Evolutionary conservation across 2,888 invertebrate species (phyloP).

Genomic region (Epistrophe eligans): DNA sequence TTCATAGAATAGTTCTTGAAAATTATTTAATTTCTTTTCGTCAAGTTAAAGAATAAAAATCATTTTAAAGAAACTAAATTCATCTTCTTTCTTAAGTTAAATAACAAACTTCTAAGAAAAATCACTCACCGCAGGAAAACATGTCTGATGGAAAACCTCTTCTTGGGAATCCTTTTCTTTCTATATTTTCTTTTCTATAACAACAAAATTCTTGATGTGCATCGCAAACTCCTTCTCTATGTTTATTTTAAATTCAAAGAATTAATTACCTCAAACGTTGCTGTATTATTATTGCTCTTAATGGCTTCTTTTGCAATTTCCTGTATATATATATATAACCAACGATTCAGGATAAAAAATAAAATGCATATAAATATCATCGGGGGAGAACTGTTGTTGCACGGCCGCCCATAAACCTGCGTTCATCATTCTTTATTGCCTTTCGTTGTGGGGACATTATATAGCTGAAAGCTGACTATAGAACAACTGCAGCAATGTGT

Average conservation of each 20-base stretch:
- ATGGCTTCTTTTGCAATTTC: conserved; percentile 63
- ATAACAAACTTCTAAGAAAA: conserved; percentile 4
- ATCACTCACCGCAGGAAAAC: neutral
- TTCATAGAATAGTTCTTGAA: neutral
- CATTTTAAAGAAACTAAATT: neutral
- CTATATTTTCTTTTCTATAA: neutral
- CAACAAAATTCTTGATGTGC: neutral
- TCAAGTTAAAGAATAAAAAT: neutral
- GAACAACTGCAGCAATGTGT: conserved; percentile 60
- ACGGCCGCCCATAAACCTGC: conserved; percentile 58
- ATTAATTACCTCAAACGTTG: conserved; percentile 59
- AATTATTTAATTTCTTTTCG: neutral
- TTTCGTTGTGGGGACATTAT: conserved; percentile 47
- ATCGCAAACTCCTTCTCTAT: conserved; percentile 8
- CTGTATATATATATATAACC: conserved; percentile 12
- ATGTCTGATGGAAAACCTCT: neutral
- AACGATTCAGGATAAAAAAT: neutral
- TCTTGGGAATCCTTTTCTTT: neutral
- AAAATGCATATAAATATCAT: conserved; percentile 27
- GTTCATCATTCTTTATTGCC: conserved; percentile 68
- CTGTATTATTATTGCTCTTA: conserved; percentile 42
- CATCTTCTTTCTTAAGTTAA: neutral
- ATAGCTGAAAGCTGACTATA: conserved; percentile 3
- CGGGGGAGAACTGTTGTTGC: conserved; percentile 9
- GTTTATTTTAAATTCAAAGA: conserved; percentile 42